Conservation (phyloP, 2,888 invertebrate species). For the Trissoscelio sp. region DNA sequence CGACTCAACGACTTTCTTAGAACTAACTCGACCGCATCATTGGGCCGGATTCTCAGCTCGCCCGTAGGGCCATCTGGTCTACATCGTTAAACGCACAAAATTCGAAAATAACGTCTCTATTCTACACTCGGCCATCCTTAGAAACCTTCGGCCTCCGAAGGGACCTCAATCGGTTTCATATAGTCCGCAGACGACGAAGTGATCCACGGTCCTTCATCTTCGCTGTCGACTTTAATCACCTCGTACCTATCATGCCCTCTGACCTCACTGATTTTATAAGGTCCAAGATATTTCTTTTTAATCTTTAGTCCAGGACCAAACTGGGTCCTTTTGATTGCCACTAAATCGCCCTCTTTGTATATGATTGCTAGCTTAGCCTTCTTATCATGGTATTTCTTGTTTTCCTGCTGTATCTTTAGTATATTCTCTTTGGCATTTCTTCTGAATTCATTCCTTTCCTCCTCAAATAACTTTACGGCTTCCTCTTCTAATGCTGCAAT, state of each 20-base stretch:
- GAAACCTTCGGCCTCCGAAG: slow-evolving; percentile 32
- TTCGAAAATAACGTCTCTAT: too few relatives aligned
- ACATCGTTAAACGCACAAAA: too few relatives aligned
- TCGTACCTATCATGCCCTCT: slow-evolving; percentile 5
- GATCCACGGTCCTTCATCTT: slow-evolving; percentile 9
- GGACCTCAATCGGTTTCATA: slow-evolving; percentile 22
- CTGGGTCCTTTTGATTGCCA: too few relatives aligned
- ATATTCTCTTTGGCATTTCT: slow-evolving; percentile 5
- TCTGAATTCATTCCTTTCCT: background rate
- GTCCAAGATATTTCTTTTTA: slow-evolving; percentile 10
- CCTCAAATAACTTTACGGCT: background rate
- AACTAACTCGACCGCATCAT: too few relatives aligned
- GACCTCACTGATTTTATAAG: slow-evolving; percentile 2
- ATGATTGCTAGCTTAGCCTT: background rate
- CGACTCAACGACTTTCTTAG: too few relatives aligned
- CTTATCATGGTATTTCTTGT: slow-evolving; percentile 3
- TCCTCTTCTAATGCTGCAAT: background rate
- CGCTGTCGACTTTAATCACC: slow-evolving; percentile 4
- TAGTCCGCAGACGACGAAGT: background rate
- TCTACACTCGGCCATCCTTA: slow-evolving; percentile 31
- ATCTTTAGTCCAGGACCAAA: slow-evolving; percentile 3
- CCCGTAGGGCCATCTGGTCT: too few relatives aligned
- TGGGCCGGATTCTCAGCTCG: too few relatives aligned
- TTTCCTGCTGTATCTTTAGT: background rate
- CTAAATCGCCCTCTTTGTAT: background rate